phyloP scores from a whole-genome alignment of 2,888 invertebrate species.

The Agriopis marginaria region DNA sequence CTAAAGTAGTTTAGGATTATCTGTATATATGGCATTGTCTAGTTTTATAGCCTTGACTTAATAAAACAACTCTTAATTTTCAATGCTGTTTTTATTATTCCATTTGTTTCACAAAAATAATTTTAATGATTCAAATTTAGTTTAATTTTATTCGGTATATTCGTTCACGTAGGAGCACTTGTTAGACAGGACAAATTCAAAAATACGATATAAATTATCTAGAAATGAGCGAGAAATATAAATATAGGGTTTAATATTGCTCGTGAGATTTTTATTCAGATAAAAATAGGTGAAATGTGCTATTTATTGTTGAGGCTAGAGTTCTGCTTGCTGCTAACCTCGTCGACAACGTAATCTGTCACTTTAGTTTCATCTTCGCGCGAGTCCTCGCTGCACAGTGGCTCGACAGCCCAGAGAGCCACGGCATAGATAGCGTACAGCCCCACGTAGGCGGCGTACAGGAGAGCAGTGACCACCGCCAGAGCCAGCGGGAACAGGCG shows the following conservation, averaged over 20 bases:
- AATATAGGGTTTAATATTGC: background rate
- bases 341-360: conserved; percentile 60
- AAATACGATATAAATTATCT: background rate
- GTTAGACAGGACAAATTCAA: background rate
- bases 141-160: background rate
- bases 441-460: conserved; percentile 65
- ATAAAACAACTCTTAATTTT: conserved; percentile 39
- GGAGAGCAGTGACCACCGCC: conserved; percentile 56
- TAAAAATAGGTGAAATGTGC: background rate
- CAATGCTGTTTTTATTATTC: conserved; percentile 43
- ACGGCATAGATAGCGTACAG: conserved; percentile 58
- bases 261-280: too few species aligned
- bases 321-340: conserved; percentile 50
- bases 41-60: conserved; percentile 14
- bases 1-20: conserved; percentile 3
- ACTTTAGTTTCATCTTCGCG: conserved; percentile 51
- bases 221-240: background rate
- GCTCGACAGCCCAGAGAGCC: conserved; percentile 71
- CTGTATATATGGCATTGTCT: conserved; percentile 10
- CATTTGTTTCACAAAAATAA: background rate
- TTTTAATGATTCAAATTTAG: background rate
- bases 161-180: background rate
- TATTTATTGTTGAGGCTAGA: conserved; percentile 47
- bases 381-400: conserved; percentile 56
- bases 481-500: conserved; percentile 59